phyloP scores from a whole-genome alignment of 30 jellyfish, hydroid and myxozoan species.

The Turritopsis dohrnii region DNA sequence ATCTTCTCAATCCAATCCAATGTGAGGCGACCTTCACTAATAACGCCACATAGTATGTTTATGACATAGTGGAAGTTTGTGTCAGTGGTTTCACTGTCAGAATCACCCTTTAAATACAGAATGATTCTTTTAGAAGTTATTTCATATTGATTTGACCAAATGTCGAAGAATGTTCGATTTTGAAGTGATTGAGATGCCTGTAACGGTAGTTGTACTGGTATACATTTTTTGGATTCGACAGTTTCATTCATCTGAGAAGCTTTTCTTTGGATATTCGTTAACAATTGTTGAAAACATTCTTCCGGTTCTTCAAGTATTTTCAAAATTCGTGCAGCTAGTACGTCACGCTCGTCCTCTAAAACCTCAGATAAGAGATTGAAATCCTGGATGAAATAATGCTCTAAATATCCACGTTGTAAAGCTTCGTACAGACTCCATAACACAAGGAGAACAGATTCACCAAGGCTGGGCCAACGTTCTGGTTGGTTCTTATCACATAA shows the following conservation, averaged over 20 bases:
- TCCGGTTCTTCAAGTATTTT: background rate
- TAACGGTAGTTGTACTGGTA: background rate
- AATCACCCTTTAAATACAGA: background rate
- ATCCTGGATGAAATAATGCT: background rate
- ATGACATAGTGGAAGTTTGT: background rate
- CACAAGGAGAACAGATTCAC: conserved; percentile 2
- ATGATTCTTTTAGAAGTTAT: background rate
- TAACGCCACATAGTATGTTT: background rate
- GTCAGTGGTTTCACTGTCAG: background rate
- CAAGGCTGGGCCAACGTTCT: conserved; percentile 1
- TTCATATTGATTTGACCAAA: background rate
- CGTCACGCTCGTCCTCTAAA: background rate
- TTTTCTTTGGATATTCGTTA: background rate
- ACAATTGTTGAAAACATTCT: background rate
- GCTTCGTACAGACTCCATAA: background rate
- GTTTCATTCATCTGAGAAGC: background rate
- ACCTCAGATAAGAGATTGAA: background rate
- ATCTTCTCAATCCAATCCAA: background rate
- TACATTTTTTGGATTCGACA: background rate
- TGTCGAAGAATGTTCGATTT: background rate
- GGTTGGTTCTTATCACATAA: background rate
- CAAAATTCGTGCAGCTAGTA: background rate
- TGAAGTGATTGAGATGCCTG: background rate
- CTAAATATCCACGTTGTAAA: background rate
- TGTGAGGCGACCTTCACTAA: background rate